These are phyloP conservation scores for Tetragonula clypearis DNA, from an alignment of 1,140 invertebrate genomes.

Conservation along the genomic window DNA sequence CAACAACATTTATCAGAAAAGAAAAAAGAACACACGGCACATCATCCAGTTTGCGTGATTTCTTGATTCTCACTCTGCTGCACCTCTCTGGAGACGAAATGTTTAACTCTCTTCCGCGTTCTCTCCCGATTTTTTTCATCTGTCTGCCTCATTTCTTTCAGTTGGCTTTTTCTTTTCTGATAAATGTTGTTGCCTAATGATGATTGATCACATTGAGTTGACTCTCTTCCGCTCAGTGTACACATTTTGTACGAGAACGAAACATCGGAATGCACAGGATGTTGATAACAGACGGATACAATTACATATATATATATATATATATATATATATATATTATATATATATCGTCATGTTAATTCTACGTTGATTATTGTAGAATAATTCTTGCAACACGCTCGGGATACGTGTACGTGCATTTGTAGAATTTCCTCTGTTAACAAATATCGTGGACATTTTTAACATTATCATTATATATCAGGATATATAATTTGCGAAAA, in stretches of 20 bases:
- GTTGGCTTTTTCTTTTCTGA: conserved; percentile 69
- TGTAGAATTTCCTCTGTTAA: not conserved
- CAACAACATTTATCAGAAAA: too few species aligned
- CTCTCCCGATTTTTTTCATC: conserved; percentile 58
- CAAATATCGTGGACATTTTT: not conserved
- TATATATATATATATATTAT: too few species aligned
- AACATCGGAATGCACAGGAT: conserved; percentile 29
- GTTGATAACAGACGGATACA: conserved; percentile 31
- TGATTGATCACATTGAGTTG: conserved; percentile 38
- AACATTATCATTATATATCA: not conserved
- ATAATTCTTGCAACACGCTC: not conserved
- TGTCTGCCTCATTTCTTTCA: conserved; percentile 73
- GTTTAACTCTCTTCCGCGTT: conserved; percentile 56
- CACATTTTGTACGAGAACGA: conserved; percentile 37
- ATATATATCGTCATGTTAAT: too few species aligned
- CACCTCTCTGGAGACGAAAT: conserved; percentile 65
- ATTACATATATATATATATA: too few species aligned
- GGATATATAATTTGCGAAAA: not conserved
- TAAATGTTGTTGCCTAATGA: conserved; percentile 60
- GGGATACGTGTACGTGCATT: not conserved
- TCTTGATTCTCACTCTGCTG: conserved; percentile 68
- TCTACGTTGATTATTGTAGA: too few species aligned
- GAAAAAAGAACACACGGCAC: conserved; percentile 63
- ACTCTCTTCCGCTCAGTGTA: conserved; percentile 55
- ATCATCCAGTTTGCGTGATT: conserved; percentile 69